Conservation (phyloP, 2,797 vertebrate species). For the Cuculus canorus region DNA sequence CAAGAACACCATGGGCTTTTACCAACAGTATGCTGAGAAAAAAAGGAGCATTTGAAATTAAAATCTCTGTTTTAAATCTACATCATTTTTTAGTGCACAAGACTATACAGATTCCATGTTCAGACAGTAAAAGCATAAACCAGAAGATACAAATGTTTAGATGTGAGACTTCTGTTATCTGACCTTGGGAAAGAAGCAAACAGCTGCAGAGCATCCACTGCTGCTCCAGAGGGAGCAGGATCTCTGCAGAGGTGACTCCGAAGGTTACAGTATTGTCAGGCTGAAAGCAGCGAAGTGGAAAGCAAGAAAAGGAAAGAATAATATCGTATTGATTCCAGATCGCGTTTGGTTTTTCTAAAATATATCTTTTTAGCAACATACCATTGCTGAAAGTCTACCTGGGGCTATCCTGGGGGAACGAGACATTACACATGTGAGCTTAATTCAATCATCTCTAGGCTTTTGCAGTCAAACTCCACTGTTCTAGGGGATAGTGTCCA, state of each 20-base stretch:
- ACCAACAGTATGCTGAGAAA: neutral
- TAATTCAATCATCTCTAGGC: neutral
- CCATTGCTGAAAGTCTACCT: neutral
- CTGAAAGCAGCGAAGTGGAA: neutral
- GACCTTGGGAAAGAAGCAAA: neutral
- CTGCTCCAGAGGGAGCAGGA: neutral
- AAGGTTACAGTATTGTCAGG: neutral
- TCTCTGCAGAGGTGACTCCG: conserved; percentile 18
- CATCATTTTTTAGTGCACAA: neutral
- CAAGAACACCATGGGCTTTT: no score
- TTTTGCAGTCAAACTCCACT: neutral
- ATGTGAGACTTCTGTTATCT: neutral
- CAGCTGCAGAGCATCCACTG: neutral
- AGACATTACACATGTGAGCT: neutral
- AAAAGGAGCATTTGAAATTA: neutral
- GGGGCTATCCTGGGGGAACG: neutral
- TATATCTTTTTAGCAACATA: neutral
- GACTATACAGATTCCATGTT: neutral
- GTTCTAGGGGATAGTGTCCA: neutral
- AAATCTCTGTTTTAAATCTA: neutral
- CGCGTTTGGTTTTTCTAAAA: neutral
- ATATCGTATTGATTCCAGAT: conserved; percentile 15
- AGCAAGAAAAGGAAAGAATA: conserved; percentile 1
- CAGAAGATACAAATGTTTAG: neutral
- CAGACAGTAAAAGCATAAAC: neutral